Evolutionary conservation across 2,797 vertebrate genomes (phyloP).

Genomic region (Dipus sagitta): DNA sequence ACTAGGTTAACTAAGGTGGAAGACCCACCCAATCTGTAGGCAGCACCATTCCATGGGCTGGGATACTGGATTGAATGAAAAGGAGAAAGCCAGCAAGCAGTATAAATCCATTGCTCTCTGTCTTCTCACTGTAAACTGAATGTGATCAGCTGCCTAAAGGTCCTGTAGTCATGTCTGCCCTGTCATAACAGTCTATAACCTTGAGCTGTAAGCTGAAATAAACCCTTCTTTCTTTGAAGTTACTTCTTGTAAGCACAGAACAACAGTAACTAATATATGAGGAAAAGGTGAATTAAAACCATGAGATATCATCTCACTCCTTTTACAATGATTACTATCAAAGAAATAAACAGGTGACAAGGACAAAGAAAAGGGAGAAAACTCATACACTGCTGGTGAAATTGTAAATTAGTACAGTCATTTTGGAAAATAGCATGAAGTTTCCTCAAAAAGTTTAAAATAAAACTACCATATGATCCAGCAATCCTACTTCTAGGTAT

Average conservation of each 20-base stretch:
- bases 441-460: conserved; percentile 5
- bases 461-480: neutral
- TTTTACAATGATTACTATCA: neutral
- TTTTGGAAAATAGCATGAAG: neutral
- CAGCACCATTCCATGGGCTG: too few species aligned
- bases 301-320: neutral
- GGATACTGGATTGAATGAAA: too few species aligned
- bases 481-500: neutral
- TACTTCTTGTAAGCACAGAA: neutral
- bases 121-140: too few species aligned
- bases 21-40: too few species aligned
- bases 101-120: too few species aligned
- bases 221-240: too few species aligned
- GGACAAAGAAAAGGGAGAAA: neutral
- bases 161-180: too few species aligned
- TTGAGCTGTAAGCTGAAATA: too few species aligned
- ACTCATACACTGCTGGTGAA: neutral
- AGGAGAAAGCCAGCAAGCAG: too few species aligned
- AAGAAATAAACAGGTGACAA: neutral
- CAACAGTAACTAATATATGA: neutral
- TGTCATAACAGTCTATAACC: too few species aligned
- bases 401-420: neutral
- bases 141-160: too few species aligned
- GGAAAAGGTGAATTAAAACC: neutral
- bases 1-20: too few species aligned